Base-by-base conservation (phyloP, 2,888 invertebrate species). In the Hemaris fuciformis region DNA sequence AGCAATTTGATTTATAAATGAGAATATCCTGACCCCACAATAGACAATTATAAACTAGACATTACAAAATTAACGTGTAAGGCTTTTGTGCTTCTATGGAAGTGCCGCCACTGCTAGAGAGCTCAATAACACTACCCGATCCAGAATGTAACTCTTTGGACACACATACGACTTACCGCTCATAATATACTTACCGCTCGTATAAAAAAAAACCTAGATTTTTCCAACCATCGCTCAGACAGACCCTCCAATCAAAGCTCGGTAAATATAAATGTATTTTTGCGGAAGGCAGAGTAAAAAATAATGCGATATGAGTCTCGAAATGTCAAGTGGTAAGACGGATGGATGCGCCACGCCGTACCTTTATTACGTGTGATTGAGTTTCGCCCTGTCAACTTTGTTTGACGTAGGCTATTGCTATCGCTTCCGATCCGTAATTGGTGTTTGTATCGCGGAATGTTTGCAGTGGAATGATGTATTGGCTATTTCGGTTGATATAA, bases 251-350 rank as follows among this genome's bases (percentile, higher is more conserved):
- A 53, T 53, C 27, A 27, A 18, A 53, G 38, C 13, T n/a, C n/a
- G 23, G 31, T 18, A 53, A 63, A 65, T 70, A 77, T 73, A 72
- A 74, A 71, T 69, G 69, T 65, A 53, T 67, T 67, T 38, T 66
- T 45, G 59, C 53, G 59, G 45, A 27, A 65, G 59, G 56, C 62
- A 64, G 63, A 66, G 60, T 61, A 62, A 59, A 34, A 59, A 65
- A 66, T 66, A 67, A 72, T 61, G 66, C 67, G 73, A 75, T 76
- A 69, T 73, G 63, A 64, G 70, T 53, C 59, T 76, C 72, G 72
- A 77, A 67, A 69, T 67, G 73, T 72, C 73, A 67, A 69, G 66
- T 45, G 22, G 57, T 15, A 70, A 71, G 71, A 73, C 56, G 59
- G 62, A 72, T 73, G 48, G 70, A 61, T 53, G 34, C 22, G 41